Conservation (phyloP, 2,888 invertebrate species). For the Nomada ruficornis region DNA sequence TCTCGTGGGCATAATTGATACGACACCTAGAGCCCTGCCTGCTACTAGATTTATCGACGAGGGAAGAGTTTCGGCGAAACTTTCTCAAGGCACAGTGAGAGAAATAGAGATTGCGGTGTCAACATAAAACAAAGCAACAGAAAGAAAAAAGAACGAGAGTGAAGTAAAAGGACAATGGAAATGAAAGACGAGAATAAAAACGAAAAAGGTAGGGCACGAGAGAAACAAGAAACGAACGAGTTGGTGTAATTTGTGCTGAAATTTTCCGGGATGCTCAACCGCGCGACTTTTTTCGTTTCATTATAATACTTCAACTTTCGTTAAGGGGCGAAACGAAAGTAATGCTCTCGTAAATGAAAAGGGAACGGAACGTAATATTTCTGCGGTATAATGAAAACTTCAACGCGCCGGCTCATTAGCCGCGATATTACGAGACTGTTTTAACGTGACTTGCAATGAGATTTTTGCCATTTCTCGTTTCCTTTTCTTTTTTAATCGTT, state of each 20-base stretch:
- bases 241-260: conserved; percentile 18
- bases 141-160: neutral
- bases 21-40: neutral
- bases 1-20: conserved; percentile 54
- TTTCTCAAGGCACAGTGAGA: neutral
- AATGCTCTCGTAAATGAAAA: conserved; percentile 21
- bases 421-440: conserved; percentile 16
- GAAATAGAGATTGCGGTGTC: conserved; percentile 27
- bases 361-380: conserved; percentile 14
- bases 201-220: neutral
- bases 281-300: conserved; percentile 18
- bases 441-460: neutral
- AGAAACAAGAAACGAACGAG: neutral
- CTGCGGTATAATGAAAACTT: conserved; percentile 20
- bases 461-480: neutral
- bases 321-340: conserved; percentile 12
- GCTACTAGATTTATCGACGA: conserved; percentile 39
- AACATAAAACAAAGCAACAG: conserved; percentile 23
- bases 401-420: conserved; percentile 23
- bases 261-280: neutral
- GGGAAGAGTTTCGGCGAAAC: neutral
- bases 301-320: conserved; percentile 15
- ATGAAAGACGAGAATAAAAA: neutral
- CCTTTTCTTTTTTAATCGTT: neutral
- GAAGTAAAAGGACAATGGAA: too few species aligned